Base-by-base conservation (phyloP, 2,888 invertebrate genomes). In the Teleogryllus oceanicus region DNA sequence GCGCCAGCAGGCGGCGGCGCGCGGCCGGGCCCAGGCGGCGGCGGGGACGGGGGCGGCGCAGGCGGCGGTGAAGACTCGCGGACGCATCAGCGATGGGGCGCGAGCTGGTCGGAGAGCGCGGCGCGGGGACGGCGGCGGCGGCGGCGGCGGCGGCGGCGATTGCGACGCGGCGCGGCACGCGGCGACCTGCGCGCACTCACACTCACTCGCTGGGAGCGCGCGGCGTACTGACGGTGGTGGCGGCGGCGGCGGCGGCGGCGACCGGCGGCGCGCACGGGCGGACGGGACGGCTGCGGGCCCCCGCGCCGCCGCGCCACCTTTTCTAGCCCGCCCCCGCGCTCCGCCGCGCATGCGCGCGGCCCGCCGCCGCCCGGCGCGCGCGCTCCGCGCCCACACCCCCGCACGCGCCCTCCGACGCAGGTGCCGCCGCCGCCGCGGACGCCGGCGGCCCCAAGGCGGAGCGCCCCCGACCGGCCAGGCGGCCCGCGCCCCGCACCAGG, bases 261-360 rank as follows among this genome's bases (percentile, higher is more conserved):
- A 10, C 62, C 62, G 62, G 16, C 5, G 62, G 16, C 62, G 62
- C 62, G 62, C 62, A 62, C 62, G 62, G 62, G 62, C 62, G 62
- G n/a, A 62, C 62, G 62, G 62, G 62, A 62, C 16, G 16, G 62
- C 62, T 62, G 62, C 62, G 62, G 62, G 62, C 62, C 62, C 62
- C 62, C 62, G 62, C 62, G 62, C 62, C 62, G 62, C 62, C 62
- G 62, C 62, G 62, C 62, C n/a, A 62, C 62, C 62, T 62, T 62
- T 62, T 62, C 62, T 62, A 62, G 62, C 62, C 62, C 62, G 62
- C 62, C 62, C 62, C 13, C 62, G 62, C 62, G 62, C 62, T 3
- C 62, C 13, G 13, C 16, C 62, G 62, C 62, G n/a, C 62, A n/a
- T 62, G 16, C n/a, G 16, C 62, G 62, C 62, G 16, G 8, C 16